Conservation (phyloP, 2,888 invertebrate genomes). For the Philopedon plagiatum region DNA sequence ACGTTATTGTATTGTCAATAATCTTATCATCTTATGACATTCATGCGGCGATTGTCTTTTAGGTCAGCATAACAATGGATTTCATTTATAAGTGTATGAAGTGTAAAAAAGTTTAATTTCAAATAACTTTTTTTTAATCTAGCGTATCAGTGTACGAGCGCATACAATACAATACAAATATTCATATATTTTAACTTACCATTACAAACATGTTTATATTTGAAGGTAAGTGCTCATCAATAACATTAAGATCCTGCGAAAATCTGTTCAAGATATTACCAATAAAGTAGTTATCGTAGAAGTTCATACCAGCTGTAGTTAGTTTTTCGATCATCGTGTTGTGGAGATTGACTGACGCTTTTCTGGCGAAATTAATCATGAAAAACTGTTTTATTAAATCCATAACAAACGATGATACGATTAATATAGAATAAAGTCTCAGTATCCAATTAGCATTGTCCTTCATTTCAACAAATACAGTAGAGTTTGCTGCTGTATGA, state of each 20-base stretch:
- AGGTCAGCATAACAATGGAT: no score
- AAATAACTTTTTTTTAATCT: no score
- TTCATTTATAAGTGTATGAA: no score
- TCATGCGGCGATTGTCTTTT: no score
- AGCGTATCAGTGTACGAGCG: no score
- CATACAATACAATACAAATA: no score
- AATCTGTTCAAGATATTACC: conserved; percentile 63
- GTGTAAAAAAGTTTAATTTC: no score
- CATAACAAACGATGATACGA: conserved; percentile 55
- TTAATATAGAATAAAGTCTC: conserved; percentile 57
- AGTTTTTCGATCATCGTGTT: conserved; percentile 58
- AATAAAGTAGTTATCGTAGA: conserved; percentile 61
- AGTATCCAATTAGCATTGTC: conserved; percentile 47
- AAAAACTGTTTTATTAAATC: conserved; percentile 57
- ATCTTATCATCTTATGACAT: no score
- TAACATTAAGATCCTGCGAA: conserved; percentile 59
- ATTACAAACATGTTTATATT: conserved; percentile 49
- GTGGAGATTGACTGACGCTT: conserved; percentile 59
- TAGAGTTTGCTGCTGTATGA: conserved; percentile 16
- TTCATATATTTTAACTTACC: no score
- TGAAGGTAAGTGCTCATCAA: conserved; percentile 59
- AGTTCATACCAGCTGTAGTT: conserved; percentile 58
- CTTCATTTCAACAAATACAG: conserved; percentile 12
- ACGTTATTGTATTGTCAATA: no score
- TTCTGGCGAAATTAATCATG: conserved; percentile 54